These are phyloP conservation scores for Artemia sinica DNA, from an alignment of 2,888 invertebrate species.

Conservation along the genomic window DNA sequence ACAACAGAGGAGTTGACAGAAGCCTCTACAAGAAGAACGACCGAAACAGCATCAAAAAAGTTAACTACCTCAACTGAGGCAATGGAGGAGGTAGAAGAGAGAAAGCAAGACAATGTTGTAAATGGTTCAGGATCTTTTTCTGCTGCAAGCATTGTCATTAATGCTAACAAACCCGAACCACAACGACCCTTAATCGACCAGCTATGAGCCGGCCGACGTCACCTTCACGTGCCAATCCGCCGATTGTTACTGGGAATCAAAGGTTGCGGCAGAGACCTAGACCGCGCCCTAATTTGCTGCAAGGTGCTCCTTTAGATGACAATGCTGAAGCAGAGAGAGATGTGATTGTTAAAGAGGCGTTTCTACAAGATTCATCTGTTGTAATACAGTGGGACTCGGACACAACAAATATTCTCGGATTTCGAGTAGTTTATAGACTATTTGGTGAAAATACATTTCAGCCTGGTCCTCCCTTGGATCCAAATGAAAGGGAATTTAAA, in stretches of 20 bases:
- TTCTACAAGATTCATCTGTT: conserved; percentile 52
- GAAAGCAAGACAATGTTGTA: conserved; percentile 5
- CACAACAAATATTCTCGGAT: conserved; percentile 68
- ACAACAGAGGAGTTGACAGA: conserved; percentile 16
- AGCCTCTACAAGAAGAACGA: conserved; percentile 3
- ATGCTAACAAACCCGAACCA: conserved; percentile 18
- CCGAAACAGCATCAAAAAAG: conserved; percentile 32
- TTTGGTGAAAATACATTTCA: conserved; percentile 80
- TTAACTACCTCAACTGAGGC: conserved; percentile 29
- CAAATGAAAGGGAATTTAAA: conserved; percentile 75
- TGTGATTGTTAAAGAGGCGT: conserved; percentile 66
- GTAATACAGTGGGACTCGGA: conserved; percentile 83
- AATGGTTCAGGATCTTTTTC: neutral
- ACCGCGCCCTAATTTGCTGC: conserved; percentile 20
- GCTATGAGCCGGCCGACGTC: conserved; percentile 53
- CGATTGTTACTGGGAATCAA: conserved; percentile 15
- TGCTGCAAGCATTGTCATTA: conserved; percentile 12
- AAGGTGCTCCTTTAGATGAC: conserved; percentile 15
- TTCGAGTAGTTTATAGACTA: conserved; percentile 67
- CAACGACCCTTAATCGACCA: conserved; percentile 33
- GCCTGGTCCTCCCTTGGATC: conserved; percentile 70
- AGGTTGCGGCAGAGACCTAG: conserved; percentile 36
- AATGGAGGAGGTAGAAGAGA: neutral
- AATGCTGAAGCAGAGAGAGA: conserved; percentile 33
- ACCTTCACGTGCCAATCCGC: conserved; percentile 40